Evolutionary conservation across 2,888 invertebrate genomes (phyloP).

Genomic region (Myopa tessellatipennis): DNA sequence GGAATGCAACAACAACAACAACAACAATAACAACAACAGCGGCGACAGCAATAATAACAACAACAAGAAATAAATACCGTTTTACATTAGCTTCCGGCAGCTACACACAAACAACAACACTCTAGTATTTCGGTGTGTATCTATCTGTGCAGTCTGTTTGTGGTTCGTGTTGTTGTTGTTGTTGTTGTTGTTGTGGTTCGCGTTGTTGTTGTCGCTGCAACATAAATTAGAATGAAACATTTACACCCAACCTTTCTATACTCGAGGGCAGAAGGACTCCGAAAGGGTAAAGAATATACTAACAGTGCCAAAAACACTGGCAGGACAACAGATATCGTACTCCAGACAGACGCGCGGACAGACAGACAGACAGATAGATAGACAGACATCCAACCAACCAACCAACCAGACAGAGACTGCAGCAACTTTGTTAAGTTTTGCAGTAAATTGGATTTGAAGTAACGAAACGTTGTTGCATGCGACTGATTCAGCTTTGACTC

Average conservation of each 20-base stretch:
- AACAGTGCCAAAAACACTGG: constrained; percentile 10
- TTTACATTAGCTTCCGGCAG: not conserved
- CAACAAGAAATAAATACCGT: not conserved
- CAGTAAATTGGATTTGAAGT: constrained; percentile 29
- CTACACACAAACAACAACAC: not conserved
- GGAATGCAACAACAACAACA: constrained; percentile 32
- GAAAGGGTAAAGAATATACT: not conserved
- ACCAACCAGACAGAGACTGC: not conserved
- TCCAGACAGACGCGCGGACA: not conserved
- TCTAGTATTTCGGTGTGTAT: not conserved
- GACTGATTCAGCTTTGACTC: not conserved
- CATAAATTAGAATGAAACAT: constrained; percentile 28
- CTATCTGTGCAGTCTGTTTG: not conserved
- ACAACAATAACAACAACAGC: constrained; percentile 35
- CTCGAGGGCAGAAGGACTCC: not conserved
- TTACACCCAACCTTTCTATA: not conserved
- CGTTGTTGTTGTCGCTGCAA: constrained; percentile 23
- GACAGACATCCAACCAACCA: not conserved
- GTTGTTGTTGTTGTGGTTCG: not conserved
- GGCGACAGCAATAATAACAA: constrained; percentile 16
- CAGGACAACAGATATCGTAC: not conserved
- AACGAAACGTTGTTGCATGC: not conserved
- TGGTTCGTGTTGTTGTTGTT: not conserved
- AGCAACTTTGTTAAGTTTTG: constrained; percentile 13
- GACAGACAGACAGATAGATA: not conserved